Conservation (phyloP, 1,140 invertebrate species). For the Lucilia cuprina region DNA sequence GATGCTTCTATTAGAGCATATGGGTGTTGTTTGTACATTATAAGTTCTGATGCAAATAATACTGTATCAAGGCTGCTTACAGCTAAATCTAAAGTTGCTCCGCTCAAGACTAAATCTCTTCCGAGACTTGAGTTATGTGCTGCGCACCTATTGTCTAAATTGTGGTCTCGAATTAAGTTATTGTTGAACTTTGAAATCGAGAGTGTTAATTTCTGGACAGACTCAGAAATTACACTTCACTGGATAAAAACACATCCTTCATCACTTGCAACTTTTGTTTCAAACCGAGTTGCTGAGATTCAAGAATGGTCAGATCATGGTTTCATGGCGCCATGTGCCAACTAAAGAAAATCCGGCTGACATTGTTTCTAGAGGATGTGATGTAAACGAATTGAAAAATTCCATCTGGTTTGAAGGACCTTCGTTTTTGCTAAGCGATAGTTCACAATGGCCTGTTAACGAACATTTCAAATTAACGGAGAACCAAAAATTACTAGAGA, state of each 20-base stretch:
- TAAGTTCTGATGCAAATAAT: too few species aligned
- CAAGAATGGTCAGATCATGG: too few species aligned
- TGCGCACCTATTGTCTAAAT: slow-evolving; percentile 30
- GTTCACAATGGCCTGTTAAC: background rate
- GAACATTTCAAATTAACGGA: background rate
- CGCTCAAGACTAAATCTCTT: too few species aligned
- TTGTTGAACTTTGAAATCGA: slow-evolving; percentile 27
- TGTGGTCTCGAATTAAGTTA: slow-evolving; percentile 13
- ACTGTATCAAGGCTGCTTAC: background rate
- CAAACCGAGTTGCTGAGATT: too few species aligned
- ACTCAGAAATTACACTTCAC: slow-evolving; percentile 34
- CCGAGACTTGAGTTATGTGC: too few species aligned
- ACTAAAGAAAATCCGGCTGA: too few species aligned
- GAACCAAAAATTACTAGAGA: background rate
- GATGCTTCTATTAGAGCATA: slow-evolving; percentile 34
- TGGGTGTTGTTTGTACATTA: slow-evolving; percentile 8
- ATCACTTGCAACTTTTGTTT: too few species aligned
- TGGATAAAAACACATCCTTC: too few species aligned
- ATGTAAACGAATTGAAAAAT: slow-evolving; percentile 42
- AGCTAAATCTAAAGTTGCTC: background rate
- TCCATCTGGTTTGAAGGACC: slow-evolving; percentile 55
- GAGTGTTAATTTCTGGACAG: slow-evolving; percentile 50
- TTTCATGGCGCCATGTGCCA: too few species aligned
- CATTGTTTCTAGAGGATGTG: slow-evolving; percentile 48
- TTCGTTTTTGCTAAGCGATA: background rate